Percentiles rank a stretch among this genome's conserved stretches.
Evolutionary conservation across 2,797 vertebrate genomes (phyloP).

Genomic region (Coranthus polyacanthus): DNA sequence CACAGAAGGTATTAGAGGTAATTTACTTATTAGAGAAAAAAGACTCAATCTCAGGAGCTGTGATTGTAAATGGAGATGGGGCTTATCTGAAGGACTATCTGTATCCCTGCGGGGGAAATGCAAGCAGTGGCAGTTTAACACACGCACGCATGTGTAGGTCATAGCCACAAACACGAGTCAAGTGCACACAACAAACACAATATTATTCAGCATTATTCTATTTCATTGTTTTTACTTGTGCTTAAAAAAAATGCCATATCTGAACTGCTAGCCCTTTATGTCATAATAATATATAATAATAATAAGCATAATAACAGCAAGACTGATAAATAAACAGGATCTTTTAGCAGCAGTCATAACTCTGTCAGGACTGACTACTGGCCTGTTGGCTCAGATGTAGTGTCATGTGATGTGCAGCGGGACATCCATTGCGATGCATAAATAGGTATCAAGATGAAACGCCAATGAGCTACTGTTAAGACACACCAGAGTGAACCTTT

Average conservation of each 20-base stretch:
- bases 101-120: constrained; percentile 75
- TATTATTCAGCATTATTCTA: constrained; percentile 28
- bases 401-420: background rate
- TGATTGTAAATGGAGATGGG: constrained; percentile 88
- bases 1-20: constrained; percentile 95
- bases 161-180: constrained; percentile 43
- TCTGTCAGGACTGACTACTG: constrained; percentile 39
- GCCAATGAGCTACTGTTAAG: background rate
- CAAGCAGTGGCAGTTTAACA: constrained; percentile 69
- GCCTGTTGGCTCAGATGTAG: constrained; percentile 24
- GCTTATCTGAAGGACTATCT: constrained; percentile 81
- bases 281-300: no score
- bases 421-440: constrained; percentile 1
- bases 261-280: constrained; percentile 54
- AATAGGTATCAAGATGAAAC: background rate
- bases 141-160: constrained; percentile 43
- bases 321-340: constrained; percentile 59
- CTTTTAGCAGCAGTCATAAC: constrained; percentile 56
- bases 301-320: constrained; percentile 67
- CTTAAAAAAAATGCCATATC: no score
- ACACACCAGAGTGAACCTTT: constrained; percentile 32
- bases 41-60: constrained; percentile 89
- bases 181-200: constrained; percentile 17
- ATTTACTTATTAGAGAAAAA: constrained; percentile 95
- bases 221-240: constrained; percentile 57